Base-by-base conservation (phyloP, 37 sponge, comb jelly and placozoan species). In the Geodia barretti region DNA sequence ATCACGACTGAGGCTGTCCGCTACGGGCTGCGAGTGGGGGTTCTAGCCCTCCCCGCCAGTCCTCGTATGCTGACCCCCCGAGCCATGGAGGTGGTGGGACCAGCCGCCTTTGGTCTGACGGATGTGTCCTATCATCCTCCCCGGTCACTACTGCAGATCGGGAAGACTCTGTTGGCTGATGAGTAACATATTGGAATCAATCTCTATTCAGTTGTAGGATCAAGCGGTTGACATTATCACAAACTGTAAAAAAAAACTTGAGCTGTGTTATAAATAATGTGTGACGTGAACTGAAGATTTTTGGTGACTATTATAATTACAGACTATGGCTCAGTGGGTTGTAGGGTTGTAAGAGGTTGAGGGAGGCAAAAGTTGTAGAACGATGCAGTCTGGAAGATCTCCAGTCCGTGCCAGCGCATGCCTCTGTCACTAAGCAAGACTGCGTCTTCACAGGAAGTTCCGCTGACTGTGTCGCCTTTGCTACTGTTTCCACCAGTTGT, bases 1-100 rank as follows among this genome's bases (percentile, higher is more conserved):
- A 58, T 95, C 29, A 88, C 95, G 26, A 95, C 92, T n/a, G 92
- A 94, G 61, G 81, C 78, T 19, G 35, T 91, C 19, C 75, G 71
- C 19, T 91, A 88, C 83, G 92, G 92, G 2, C 72, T 91, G 37
- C 71, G 95, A 36, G 95, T 95, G 2, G 82, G 89, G 14, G 95
- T 91, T 67, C 65, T 94, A 2, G 92, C 79, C 39, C 64, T 91
- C 32, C 81, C 92, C 29, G 83, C 89, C 39, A 70, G 85, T 68
- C 80, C 79, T 21, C 39, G 70, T 37, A 62, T 95, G 62, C 75
- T 31, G 54, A 95, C 86, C 7, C 38, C 69, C 4, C 39, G 64
- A 31, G 92, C 95, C 36, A 38, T 95, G 59, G 33, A 64, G 30
- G 83, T 91, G 14, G 95, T 95, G 29, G 95, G 95, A 1, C 95